Base-by-base conservation (phyloP, 2,113 vertebrate genomes). In the Phasianus colchicus region DNA sequence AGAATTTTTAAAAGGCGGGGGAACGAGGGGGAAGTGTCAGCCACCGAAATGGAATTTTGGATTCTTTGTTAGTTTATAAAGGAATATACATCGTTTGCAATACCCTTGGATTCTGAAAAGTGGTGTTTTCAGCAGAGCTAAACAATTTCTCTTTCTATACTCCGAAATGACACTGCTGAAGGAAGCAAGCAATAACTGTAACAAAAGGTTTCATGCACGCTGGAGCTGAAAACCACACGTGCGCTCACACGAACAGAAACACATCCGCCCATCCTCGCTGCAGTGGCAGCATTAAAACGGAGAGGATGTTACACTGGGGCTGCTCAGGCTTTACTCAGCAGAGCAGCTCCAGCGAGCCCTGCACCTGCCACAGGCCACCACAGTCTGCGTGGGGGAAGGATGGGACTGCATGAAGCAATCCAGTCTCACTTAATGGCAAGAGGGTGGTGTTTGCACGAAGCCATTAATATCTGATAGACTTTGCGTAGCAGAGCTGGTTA, bases 171-270 rank as follows among this genome's bases (percentile, higher is more conserved):
- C 60, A 8, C 6, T 75, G 76, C 55, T n/a, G 55, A 50, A 71
- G 61, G 82, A 90, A 91, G 64, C 38, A 11, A 55, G 75, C 30
- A 34, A 79, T 21, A 76, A 6, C 27, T 5, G 5, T 52, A 85
- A 91, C 45, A 86, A 85, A 93, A 74, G 82, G 79, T 74, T 95
- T 40, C 15, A 20, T 1, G 69, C 25, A 15, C 20, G 6, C 47
- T 8, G n/a, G 63, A 75, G 87, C 75, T 69, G 79, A 76, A 97
- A 96, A 91, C 82, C 94, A 93, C 93, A 92, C 38, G 13, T 64
- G 77, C 9, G 1, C 64, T 73, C 79, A 86, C 3, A 5, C 32
- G 63, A 77, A 38, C 45, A 88, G 72, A 45, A 70, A 77, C 58
- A 38, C 78, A 76, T 32, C 74, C 87, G 64, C 77, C 36, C 84